Evolutionary conservation across 2,888 invertebrate species (phyloP).

Genomic region (Hirudinaria manillensis): DNA sequence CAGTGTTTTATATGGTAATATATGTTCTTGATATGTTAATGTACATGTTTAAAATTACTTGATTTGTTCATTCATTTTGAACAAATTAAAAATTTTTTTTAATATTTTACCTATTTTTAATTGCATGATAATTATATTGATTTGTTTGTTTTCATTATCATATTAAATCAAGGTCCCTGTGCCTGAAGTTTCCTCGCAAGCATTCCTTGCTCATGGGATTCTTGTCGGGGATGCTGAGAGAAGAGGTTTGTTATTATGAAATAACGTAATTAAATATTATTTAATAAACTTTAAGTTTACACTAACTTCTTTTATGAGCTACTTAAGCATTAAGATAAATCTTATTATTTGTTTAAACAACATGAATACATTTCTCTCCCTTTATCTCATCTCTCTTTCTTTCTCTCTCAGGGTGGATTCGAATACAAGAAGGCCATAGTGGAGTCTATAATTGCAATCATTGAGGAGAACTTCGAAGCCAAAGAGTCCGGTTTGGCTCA

Average conservation of each 20-base stretch:
- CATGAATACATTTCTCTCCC: not conserved
- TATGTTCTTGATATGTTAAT: not conserved
- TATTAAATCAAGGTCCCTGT: constrained; percentile 45
- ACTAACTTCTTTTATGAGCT: not conserved
- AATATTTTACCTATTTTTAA: not conserved
- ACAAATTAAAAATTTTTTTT: not conserved
- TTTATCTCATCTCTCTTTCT: too few relatives aligned
- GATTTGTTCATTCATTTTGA: not conserved
- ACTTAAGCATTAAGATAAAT: not conserved
- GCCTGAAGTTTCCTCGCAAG: constrained; percentile 84
- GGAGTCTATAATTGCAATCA: constrained; percentile 91
- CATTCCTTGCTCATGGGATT: constrained; percentile 92
- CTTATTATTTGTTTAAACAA: not conserved
- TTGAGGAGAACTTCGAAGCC: constrained; percentile 94
- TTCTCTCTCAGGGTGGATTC: constrained; percentile 65
- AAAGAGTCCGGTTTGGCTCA: constrained; percentile 91
- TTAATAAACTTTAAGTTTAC: not conserved
- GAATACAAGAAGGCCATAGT: constrained; percentile 98
- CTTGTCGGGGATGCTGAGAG: constrained; percentile 89
- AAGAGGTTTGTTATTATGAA: constrained; percentile 61
- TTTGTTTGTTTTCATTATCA: too few relatives aligned
- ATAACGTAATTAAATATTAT: not conserved
- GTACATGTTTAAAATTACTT: not conserved
- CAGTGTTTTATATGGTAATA: not conserved
- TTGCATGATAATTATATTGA: too few relatives aligned